Evolutionary conservation across 2,888 invertebrate genomes (phyloP).

Genomic region (Hydrotaea diabolus): DNA sequence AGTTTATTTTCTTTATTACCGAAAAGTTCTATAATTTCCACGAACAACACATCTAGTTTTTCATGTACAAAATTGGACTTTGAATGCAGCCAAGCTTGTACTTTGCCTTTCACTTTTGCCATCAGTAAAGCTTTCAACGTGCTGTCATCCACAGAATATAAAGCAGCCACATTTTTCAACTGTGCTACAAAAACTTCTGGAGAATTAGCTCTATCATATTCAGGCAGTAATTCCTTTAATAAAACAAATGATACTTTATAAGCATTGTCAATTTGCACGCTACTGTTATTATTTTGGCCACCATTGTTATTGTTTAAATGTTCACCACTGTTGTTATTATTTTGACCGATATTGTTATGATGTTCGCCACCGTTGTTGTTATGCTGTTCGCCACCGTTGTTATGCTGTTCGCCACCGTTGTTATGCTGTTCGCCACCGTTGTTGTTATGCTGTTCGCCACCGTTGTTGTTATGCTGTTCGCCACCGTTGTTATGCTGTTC

Average conservation of each 20-base stretch:
- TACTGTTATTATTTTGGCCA: background rate
- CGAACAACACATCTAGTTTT: conserved; percentile 38
- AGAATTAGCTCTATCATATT: conserved; percentile 8
- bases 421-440: too few relatives aligned
- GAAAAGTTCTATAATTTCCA: conserved; percentile 20
- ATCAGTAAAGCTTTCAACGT: conserved; percentile 29
- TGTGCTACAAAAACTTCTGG: conserved; percentile 17
- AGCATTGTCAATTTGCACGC: background rate
- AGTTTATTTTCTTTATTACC: conserved; percentile 38
- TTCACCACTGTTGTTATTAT: background rate
- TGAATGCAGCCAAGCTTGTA: conserved; percentile 54
- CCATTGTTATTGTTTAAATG: background rate
- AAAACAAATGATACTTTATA: conserved; percentile 5
- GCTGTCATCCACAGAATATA: background rate
- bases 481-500: too few relatives aligned
- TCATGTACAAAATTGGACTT: conserved; percentile 54
- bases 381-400: too few relatives aligned
- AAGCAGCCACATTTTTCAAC: background rate
- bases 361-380: too few relatives aligned
- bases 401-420: too few relatives aligned
- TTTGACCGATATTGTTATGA: too few relatives aligned
- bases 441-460: too few relatives aligned
- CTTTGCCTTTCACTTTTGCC: conserved; percentile 34
- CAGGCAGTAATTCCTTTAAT: conserved; percentile 30
- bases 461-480: too few relatives aligned